Base-by-base conservation (phyloP, 2,797 vertebrate genomes). In the Anas flavirostris region DNA sequence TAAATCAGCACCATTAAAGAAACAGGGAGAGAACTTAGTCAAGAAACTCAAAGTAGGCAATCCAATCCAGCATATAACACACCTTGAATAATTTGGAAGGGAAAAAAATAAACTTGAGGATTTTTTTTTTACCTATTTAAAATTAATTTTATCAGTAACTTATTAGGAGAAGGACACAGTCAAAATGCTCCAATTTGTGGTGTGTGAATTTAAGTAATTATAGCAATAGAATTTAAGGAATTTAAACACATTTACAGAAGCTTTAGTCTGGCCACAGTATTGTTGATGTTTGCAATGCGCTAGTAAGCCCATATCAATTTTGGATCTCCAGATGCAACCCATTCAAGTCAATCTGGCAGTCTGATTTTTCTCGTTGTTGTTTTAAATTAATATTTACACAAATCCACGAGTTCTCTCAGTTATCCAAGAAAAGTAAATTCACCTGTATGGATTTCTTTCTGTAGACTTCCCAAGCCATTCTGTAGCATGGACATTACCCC, bases 141-240 rank as follows among this genome's bases (percentile, higher is more conserved):
- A 92, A 60, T 4, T 0, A 82, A 64, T 79, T 62, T 52, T 28
- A 41, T 26, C 17, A 43, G 46, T 29, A 76, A 29, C 58, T 75
- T 1, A 2, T 22, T 19, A n/a, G 44, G 53, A 90, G 16, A 62
- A 10, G 18, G 66, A 55, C 3, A 9, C 12, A 29, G 28, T 6
- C 28, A 73, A 35, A 43, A 60, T 6, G 12, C 52, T 53, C 31
- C 56, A 43, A 4, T 8, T 19, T 35, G n/a, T 16, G 83, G 21
- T 9, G 48, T 50, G 48, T 50, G 23, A 50, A 50, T 50, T 25
- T 50, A 50, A 50, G 48, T 50, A 50, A 50, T 50, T 50, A 50
- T 14, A 50, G 23, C 50, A 64, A 14, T 0, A 19, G 50, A 13
- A 43, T 1, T 5, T 22, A 55, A 41, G 50, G 0, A 1, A 43